Evolutionary conservation across 2,797 vertebrate species (phyloP), one percentile per base, ranked within the genome.

Genomic region (Apogon talboti): DNA sequence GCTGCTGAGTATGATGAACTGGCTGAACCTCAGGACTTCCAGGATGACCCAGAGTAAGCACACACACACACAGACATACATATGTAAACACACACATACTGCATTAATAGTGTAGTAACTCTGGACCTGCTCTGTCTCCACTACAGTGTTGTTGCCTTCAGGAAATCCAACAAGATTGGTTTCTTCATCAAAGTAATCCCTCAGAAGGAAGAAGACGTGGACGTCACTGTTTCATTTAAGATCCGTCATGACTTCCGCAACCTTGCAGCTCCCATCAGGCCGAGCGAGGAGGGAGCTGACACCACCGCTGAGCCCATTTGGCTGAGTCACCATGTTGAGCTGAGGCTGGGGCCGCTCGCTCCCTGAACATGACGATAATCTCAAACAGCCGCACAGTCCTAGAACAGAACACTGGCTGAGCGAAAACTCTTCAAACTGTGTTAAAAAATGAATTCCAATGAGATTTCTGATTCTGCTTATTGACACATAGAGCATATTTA

Each of bases 161-260:
- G 98, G 88, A 99, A 99, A 89, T 98, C 97, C 92, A 99, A 99
- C 82, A 99, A 99, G 88, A 96, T 99, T 10, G 98, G 98, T 43
- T 94, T 99, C 89, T 99, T 99, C 93, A 96, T 99, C 94, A 98
- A 96, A 92, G 97, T 99, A 70, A 95, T 95, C 45, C 98, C 98
- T 0, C 96, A 96, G 81, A 93, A 91, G 47, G 96, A 99, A 61
- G 95, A 95, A 54, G 93, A 91, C 10, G 89, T 84, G 0, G 95
- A 97, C 11, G 97, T 99, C 86, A 94, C 93, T 0, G 95, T 98
- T 77, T 96, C 96, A 45, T 96, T 99, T 82, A 98, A 97, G 92
- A 95, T 99, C 85, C 96, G 96, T 46, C 97, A 99, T 0, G 98
- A 99, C 90, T 99, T 99, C 89, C 95, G 95, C 80, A 98, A 98